Percentiles rank a stretch among this genome's conserved stretches.
Evolutionary conservation across 1,140 invertebrate genomes (phyloP).

Genomic region (Lasioglossum baleicum): DNA sequence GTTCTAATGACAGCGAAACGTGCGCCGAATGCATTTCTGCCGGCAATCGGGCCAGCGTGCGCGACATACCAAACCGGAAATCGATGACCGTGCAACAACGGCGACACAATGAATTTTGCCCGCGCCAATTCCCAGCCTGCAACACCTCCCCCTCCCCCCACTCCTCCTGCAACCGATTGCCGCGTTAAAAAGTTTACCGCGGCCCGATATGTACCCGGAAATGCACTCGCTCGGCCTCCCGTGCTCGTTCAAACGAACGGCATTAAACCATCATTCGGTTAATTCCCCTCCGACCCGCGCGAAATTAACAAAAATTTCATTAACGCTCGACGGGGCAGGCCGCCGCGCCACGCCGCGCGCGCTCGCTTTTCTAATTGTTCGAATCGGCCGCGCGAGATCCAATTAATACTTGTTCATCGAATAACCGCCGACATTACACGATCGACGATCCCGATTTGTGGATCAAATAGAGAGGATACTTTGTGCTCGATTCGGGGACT

Average conservation of each 20-base stretch:
- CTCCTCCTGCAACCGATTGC: not conserved
- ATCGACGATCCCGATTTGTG: no score
- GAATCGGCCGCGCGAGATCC: no score
- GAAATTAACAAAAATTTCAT: no score
- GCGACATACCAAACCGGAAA: conserved; percentile 55
- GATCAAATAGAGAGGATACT: no score
- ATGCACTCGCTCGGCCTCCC: conserved; percentile 8
- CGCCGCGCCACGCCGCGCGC: no score
- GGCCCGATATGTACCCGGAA: conserved; percentile 29
- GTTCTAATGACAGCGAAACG: conserved; percentile 64
- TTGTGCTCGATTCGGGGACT: no score
- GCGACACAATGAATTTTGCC: conserved; percentile 39
- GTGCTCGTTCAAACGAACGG: conserved; percentile 27
- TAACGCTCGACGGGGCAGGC: no score
- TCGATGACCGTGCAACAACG: conserved; percentile 49
- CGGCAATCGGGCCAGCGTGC: conserved; percentile 39
- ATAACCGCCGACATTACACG: no score
- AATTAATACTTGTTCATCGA: no score
- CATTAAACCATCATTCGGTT: conserved; percentile 16
- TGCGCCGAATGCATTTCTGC: conserved; percentile 60
- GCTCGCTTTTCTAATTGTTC: no score
- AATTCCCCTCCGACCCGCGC: not conserved
- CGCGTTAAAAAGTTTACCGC: conserved; percentile 47
- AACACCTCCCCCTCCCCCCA: not conserved
- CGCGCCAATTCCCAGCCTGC: conserved; percentile 2